Evolutionary conservation across 92 coral and sea anemone species (phyloP).

Genomic region (Siderastrea radians): DNA sequence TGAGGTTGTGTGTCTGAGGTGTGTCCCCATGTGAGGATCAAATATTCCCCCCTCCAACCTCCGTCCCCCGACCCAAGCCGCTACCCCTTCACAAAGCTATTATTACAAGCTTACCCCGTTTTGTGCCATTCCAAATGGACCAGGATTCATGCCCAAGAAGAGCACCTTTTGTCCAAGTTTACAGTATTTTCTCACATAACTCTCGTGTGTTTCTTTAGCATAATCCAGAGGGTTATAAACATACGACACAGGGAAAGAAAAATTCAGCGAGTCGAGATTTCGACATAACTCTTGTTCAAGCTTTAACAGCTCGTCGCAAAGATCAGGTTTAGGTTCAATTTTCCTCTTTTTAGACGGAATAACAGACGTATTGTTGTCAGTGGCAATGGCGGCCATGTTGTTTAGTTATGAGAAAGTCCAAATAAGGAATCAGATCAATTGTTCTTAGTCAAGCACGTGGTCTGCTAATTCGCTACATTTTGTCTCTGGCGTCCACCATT

Average conservation of each 20-base stretch:
- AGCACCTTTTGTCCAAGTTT: conserved; percentile 71
- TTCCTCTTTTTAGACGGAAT: conserved; percentile 9
- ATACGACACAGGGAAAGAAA: conserved; percentile 62
- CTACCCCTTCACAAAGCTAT: no score
- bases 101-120: conserved; percentile 76
- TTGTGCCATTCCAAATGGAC: conserved; percentile 97
- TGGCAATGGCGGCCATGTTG: background rate
- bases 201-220: conserved; percentile 73
- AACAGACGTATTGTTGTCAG: background rate
- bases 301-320: conserved; percentile 58
- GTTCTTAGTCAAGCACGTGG: conserved; percentile 32
- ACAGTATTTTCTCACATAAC: conserved; percentile 79
- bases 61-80: no score
- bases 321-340: conserved; percentile 16
- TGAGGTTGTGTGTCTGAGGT: no score
- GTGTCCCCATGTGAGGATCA: no score
- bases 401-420: conserved; percentile 10
- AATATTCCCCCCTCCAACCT: no score
- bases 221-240: conserved; percentile 86
- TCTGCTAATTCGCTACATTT: conserved; percentile 15
- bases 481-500: conserved; percentile 35
- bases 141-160: conserved; percentile 93
- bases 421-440: conserved; percentile 18
- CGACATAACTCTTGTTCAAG: conserved; percentile 60
- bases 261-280: conserved; percentile 49